Evolutionary conservation across 2,888 invertebrate genomes (phyloP), one percentile per base, ranked within the genome.

Genomic region (Tiliacea aurago): DNA sequence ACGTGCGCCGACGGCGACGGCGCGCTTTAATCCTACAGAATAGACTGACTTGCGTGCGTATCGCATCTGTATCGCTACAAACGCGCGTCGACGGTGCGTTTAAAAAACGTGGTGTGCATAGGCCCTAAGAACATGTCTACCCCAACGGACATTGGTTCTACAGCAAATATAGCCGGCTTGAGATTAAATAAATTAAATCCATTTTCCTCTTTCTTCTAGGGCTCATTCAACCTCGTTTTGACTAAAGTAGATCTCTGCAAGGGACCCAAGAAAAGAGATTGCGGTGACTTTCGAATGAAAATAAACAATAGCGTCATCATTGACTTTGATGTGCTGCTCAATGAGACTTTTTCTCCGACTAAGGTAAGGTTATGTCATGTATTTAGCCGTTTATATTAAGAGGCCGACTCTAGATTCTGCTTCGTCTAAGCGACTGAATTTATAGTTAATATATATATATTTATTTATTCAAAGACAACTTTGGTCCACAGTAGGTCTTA

Each of bases 221-320:
- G 62, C 7, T 28, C 45, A 45, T 62, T 62, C 7, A 62, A 62
- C 4, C 23, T 45, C 62, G 23, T 45, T 11, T 11, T 62, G 62
- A 62, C 45, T 62, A 62, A 4, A 62, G 62, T 62, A 28, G 45
- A 45, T 7, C 0, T 28, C 0, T 62, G 45, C 18, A 62, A 62
- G 62, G 62, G 62, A 45, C 62, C 62, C 7, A 62, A 62, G 45
- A 45, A 28, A 7, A 23, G 23, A 62, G 62, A 62, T 63, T 63
- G 51, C 28, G 28, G 49, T 20, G 51, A 28, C 0, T 43, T 45
- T 28, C 23, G 23, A 28, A 62, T 62, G 62, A 62, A 62, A 45
- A 28, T 62, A 20, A 45, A 62, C 20, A 45, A 62, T 20, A 62
- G 11, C 20, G 18, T 28, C 23, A 18, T 13, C 43, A 45, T 62